phyloP scores from a whole-genome alignment of 1,140 invertebrate genomes.

The Macrotrachela quadricornifera region DNA sequence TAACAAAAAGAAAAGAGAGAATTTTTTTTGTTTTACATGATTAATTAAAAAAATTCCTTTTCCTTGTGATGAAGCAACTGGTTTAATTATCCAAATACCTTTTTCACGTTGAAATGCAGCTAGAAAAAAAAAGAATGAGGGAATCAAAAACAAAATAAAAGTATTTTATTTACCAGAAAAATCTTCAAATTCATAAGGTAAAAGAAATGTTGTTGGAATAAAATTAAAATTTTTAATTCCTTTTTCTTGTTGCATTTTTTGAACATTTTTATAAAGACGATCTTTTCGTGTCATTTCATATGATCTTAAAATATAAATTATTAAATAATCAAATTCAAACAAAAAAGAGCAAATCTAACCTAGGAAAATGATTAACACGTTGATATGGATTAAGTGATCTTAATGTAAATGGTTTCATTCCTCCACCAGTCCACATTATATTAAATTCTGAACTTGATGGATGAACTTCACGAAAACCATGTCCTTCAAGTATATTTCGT shows the following conservation, averaged over 20 bases:
- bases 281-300: conserved; percentile 42
- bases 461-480: conserved; percentile 31
- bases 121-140: conserved; percentile 13
- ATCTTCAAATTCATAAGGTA: conserved; percentile 52
- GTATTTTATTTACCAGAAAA: conserved; percentile 24
- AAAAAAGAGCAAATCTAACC: too few relatives aligned
- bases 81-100: conserved; percentile 72
- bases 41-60: conserved; percentile 60
- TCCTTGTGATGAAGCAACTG: conserved; percentile 61
- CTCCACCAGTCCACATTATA: conserved; percentile 66
- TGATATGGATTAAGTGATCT: conserved; percentile 56
- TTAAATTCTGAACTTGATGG: conserved; percentile 50
- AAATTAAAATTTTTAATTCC: conserved; percentile 72
- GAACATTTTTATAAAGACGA: conserved; percentile 30
- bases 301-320: too few relatives aligned
- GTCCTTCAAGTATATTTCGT: conserved; percentile 19
- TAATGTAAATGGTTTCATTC: conserved; percentile 65
- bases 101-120: conserved; percentile 31
- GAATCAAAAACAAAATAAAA: background rate
- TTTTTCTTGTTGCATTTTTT: conserved; percentile 55
- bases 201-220: conserved; percentile 67
- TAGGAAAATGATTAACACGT: conserved; percentile 76
- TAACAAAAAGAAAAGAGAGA: background rate
- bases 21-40: conserved; percentile 30
- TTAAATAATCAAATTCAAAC: too few relatives aligned